phyloP scores from a whole-genome alignment of 2,797 vertebrate species.

The Myotis findleyi region DNA sequence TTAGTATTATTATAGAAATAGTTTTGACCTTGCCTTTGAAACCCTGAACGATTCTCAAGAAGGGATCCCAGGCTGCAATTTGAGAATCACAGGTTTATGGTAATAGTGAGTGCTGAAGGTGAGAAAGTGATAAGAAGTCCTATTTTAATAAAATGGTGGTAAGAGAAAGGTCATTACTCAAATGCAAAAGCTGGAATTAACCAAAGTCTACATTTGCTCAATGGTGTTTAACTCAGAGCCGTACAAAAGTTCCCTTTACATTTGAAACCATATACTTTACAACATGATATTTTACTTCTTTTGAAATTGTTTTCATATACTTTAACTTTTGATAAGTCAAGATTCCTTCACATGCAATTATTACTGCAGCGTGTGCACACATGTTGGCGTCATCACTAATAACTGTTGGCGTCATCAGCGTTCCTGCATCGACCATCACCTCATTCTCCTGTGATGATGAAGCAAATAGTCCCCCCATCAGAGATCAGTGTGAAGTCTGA shows the following conservation, averaged over 20 bases:
- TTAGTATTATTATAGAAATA: neutral
- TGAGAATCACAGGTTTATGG: neutral
- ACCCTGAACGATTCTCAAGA: neutral
- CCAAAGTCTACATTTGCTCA: neutral
- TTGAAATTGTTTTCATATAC: neutral
- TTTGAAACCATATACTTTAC: neutral
- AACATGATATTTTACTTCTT: neutral
- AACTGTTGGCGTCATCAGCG: neutral
- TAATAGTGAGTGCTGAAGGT: neutral
- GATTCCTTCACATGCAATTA: neutral
- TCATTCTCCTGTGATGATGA: neutral
- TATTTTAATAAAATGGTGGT: constrained; percentile 9
- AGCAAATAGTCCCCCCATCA: neutral
- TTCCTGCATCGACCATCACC: neutral
- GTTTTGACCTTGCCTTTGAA: neutral
- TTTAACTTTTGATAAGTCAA: neutral
- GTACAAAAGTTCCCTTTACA: neutral
- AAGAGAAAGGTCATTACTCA: constrained; percentile 26
- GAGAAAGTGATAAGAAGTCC: neutral
- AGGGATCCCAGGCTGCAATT: neutral
- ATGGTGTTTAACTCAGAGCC: neutral
- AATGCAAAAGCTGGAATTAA: neutral
- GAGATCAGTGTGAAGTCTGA: neutral
- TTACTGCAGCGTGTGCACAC: neutral
- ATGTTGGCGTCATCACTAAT: no score